A percentile compares a stretch with the other conserved stretches of the same genome.
phyloP scores from a whole-genome alignment of 2,797 vertebrate species.

The Phrynocephalus vlangalii region DNA sequence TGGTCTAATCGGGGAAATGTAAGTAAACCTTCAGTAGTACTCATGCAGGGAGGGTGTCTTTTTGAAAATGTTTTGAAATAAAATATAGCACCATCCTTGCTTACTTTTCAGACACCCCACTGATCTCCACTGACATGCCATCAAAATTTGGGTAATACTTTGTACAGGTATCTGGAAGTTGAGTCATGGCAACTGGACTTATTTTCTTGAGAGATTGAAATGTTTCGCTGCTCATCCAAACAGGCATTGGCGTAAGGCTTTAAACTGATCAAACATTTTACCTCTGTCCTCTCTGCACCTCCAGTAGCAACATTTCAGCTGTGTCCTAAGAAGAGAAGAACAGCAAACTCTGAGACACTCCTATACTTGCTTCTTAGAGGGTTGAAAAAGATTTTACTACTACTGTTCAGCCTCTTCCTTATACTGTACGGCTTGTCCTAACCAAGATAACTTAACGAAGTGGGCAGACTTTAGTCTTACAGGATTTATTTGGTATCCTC shows the following conservation, averaged over 20 bases:
- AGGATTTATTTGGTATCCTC: background rate
- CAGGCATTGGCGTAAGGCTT: background rate
- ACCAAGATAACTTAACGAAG: no score
- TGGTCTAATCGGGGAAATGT: background rate
- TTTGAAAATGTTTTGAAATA: background rate
- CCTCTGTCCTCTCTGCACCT: background rate
- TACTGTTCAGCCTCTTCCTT: background rate
- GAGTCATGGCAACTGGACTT: no score
- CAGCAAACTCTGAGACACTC: background rate
- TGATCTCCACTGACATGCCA: background rate
- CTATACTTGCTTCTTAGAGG: background rate
- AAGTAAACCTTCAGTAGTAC: background rate
- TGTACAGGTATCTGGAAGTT: background rate
- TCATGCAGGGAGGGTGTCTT: background rate
- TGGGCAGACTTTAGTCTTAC: background rate
- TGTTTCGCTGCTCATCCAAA: no score
- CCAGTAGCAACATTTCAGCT: background rate
- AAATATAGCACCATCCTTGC: conserved; percentile 22
- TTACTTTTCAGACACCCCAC: background rate
- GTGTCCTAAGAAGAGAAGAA: background rate
- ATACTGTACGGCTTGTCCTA: background rate
- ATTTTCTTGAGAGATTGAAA: no score
- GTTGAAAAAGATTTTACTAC: background rate
- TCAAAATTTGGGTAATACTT: background rate
- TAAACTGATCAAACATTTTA: background rate